Base-by-base conservation (phyloP, 2,888 invertebrate species). In the Trypoxylon attenuatum region DNA sequence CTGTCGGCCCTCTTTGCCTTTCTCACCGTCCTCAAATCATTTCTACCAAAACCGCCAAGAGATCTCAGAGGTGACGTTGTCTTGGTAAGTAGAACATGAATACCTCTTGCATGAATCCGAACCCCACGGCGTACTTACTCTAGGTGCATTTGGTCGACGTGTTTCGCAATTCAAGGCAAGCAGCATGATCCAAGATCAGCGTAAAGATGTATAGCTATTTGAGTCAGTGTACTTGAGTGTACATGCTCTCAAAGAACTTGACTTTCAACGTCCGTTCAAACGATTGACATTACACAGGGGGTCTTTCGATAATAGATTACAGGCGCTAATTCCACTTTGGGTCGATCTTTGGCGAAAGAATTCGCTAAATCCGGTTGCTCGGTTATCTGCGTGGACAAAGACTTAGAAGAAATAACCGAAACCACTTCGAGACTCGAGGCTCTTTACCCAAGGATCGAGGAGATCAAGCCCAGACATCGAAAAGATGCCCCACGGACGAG, bases 1-100 rank as follows among this genome's bases (percentile, higher is more conserved):
- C 45, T 86, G 23, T 80, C 83, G 23, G 72, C 70, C 21, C 69
- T 78, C 16, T 52, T 86, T 4, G 47, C 70, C 0, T 23, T 82
- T 1, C 76, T 86, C 10, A 58, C 58, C 18, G 1, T 79, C 2
- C 53, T 87, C 6, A 83, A 82, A 52, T 79, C 80, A 0, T 22
- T 79, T n/a, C 50, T 86, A n/a, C 87, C 86, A 19, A 79, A 81
- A 45, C 86, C 86, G 21, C 85, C 86, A 16, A 80, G 85, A 38
- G 82, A 84, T 59, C 56, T 87, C 1, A 76, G 73, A 1, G 84
- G 83, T 18, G 76, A 85, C 29, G 79, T 84, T 3, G 85, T 85
- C 39, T 45, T 87, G 79, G 87, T 86, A 74, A 73, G 71, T 49
- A 15, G 1, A 21, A n/a, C n/a, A n/a, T n/a, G n/a, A n/a, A n/a